phyloP scores from a whole-genome alignment of 2,113 vertebrate genomes.

The Otocyon megalotis region DNA sequence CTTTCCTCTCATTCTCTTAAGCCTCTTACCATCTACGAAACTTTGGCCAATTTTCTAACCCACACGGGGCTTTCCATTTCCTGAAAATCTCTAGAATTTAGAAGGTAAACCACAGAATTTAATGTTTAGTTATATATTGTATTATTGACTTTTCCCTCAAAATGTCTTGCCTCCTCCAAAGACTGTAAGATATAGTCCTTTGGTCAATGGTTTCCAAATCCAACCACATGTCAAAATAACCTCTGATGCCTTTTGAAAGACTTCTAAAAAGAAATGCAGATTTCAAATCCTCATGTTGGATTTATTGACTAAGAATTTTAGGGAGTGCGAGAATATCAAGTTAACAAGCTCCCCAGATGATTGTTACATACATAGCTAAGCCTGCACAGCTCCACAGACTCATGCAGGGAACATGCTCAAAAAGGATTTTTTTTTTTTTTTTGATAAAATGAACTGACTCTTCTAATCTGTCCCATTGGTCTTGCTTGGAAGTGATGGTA shows the following conservation, averaged over 20 bases:
- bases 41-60: not conserved
- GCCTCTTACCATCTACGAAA: not conserved
- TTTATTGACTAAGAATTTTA: not conserved
- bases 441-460: not conserved
- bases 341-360: not conserved
- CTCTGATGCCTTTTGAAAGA: not conserved
- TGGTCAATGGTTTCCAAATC: not conserved
- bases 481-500: not conserved
- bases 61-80: not conserved
- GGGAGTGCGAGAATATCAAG: not conserved
- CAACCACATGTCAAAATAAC: constrained; percentile 3
- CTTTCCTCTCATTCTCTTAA: not conserved
- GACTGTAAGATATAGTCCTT: not conserved
- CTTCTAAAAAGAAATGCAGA: not conserved
- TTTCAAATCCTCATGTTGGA: not conserved
- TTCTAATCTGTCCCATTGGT: not conserved
- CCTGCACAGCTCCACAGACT: not conserved
- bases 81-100: not conserved
- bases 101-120: constrained; percentile 7
- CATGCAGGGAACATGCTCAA: not conserved
- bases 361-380: not conserved
- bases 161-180: not conserved
- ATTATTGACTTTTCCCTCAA: not conserved
- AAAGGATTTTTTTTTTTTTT: not conserved
- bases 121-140: not conserved